A percentile compares a stretch with the other conserved stretches of the same genome.
Evolutionary conservation across 1,140 invertebrate genomes (phyloP).

Genomic region (Epicauta chinensis): DNA sequence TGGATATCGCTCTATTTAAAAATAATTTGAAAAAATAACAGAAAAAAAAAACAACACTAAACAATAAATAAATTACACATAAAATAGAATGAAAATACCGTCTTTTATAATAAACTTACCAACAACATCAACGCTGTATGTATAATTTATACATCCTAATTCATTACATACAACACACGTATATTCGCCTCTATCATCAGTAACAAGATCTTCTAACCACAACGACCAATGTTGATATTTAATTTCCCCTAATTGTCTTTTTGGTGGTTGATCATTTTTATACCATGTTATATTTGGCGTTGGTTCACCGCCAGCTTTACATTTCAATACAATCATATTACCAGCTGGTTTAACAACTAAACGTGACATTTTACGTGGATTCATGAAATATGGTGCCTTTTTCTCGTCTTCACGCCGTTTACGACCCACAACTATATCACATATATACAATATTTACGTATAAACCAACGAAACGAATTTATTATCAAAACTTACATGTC

Average conservation of each 20-base stretch:
- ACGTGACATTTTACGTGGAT: constrained; percentile 33
- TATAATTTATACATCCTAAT: constrained; percentile 69
- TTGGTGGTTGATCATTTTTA: constrained; percentile 57
- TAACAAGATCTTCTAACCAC: constrained; percentile 65
- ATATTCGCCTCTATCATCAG: constrained; percentile 76
- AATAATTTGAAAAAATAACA: neutral
- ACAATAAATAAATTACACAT: neutral
- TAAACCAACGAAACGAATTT: too few relatives aligned
- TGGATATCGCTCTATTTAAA: constrained; percentile 60
- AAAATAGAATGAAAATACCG: neutral
- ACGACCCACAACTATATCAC: neutral
- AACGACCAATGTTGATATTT: constrained; percentile 57
- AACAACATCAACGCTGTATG: constrained; percentile 64
- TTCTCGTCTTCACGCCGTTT: constrained; percentile 3
- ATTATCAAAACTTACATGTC: too few relatives aligned
- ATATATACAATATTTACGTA: too few relatives aligned
- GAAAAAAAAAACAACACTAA: neutral
- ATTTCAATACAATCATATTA: constrained; percentile 57
- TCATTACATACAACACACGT: constrained; percentile 78
- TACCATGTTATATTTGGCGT: constrained; percentile 47
- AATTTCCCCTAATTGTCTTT: constrained; percentile 58
- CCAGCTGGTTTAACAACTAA: constrained; percentile 58
- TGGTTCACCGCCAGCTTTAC: constrained; percentile 50
- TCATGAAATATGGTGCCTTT: constrained; percentile 41
- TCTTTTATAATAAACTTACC: constrained; percentile 49